Evolutionary conservation across 2,888 invertebrate genomes (phyloP).

Genomic region (Microplitis manilae): DNA sequence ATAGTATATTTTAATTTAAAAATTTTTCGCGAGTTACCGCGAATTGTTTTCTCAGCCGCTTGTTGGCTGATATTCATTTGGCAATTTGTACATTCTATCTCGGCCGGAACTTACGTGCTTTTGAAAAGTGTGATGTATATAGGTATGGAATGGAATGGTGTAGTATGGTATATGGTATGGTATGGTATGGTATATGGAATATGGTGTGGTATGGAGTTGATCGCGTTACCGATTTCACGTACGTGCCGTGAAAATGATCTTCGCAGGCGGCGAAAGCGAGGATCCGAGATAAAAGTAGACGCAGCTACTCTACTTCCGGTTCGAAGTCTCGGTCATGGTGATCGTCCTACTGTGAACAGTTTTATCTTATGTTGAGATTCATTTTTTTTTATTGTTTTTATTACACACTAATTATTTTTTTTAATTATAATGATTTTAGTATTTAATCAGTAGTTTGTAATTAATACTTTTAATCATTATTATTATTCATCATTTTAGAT

Average conservation of each 20-base stretch:
- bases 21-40: background rate
- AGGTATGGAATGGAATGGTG: background rate
- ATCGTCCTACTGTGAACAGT: constrained; percentile 30
- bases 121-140: background rate
- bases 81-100: constrained; percentile 9
- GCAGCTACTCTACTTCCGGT: constrained; percentile 56
- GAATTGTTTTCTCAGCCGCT: background rate
- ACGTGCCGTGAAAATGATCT: constrained; percentile 59
- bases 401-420: background rate
- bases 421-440: too few species aligned
- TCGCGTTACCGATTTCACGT: constrained; percentile 59
- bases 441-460: too few species aligned
- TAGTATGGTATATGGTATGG: background rate
- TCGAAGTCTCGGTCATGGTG: constrained; percentile 46
- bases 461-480: too few species aligned
- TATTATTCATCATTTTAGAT: too few species aligned
- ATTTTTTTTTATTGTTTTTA: background rate
- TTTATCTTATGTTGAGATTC: constrained; percentile 12
- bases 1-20: constrained; percentile 37
- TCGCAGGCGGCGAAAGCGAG: constrained; percentile 64
- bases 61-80: background rate
- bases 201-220: background rate
- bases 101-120: background rate
- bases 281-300: constrained; percentile 46
- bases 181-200: background rate